Base-by-base conservation (phyloP, 2,113 vertebrate genomes). In the Gambusia holbrooki region DNA sequence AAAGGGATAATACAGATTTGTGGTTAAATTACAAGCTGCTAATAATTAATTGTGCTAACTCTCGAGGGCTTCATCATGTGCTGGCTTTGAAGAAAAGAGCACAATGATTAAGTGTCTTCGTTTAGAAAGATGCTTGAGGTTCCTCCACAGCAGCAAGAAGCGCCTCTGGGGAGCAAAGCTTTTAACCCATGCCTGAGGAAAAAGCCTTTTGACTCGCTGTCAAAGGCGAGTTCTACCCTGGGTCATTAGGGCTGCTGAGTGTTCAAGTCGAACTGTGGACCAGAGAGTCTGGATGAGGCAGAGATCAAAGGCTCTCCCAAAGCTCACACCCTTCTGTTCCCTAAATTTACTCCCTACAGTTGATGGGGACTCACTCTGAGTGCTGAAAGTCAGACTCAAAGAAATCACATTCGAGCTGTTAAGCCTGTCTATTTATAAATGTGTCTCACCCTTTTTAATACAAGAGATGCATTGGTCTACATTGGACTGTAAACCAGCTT, bases 221-320 rank as follows among this genome's bases (percentile, higher is more conserved):
- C 81, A 84, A 73, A 62, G 63, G 51, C 8, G 8, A 63, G 58
- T 54, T 83, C 63, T 79, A 83, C 64, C 40, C 74, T 22, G 51
- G 70, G 69, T 87, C 80, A 84, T 84, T 86, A 91, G 73, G 54
- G 70, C 66, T 70, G 79, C 77, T 84, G 76, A 83, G 75, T 83
- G 87, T 78, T 88, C 74, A 86, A 84, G 83, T 81, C 74, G 84
- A 80, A 79, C 80, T 67, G 48, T 62, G 80, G 71, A 88, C 54
- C 71, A 58, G 77, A 79, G 45, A 80, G 82, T 33, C 69, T 65
- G 66, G 67, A 84, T 75, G 62, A 74, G 22, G 42, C 19, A 27
- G 33, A 86, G 81, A 86, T 88, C 76, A 86, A 84, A 91, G 70
- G 1, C 58, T 35, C 62, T 77, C 37, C 65, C 62, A 5, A 30